Evolutionary conservation across 2,113 vertebrate species (phyloP).

Genomic region (Saccopteryx bilineata): DNA sequence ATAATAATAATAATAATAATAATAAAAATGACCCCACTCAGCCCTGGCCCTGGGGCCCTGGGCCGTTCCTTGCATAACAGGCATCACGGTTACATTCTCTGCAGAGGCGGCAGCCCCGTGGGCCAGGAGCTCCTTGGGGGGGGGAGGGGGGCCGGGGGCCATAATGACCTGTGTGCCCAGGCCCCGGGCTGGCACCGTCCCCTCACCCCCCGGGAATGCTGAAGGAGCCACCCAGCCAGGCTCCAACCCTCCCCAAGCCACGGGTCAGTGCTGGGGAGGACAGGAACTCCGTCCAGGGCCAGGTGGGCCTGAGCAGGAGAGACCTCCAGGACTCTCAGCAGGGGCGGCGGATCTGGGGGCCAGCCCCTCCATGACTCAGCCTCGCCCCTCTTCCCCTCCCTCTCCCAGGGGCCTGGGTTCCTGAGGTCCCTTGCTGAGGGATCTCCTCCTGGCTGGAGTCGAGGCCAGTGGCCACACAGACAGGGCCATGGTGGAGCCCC

Average conservation of each 20-base stretch:
- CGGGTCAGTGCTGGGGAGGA: not conserved
- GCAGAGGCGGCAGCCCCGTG: not conserved
- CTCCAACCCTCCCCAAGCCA: not conserved
- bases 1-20: not conserved
- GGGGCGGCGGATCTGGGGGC: not conserved
- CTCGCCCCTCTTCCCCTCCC: too few relatives aligned
- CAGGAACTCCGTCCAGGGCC: not conserved
- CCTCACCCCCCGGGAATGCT: accelerated
- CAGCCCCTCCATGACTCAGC: not conserved
- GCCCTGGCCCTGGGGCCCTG: slow-evolving; percentile 22
- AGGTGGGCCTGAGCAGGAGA: not conserved
- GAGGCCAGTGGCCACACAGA: too few relatives aligned
- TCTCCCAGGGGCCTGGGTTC: not conserved
- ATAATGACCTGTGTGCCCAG: accelerated
- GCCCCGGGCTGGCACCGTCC: not conserved
- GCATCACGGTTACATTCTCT: not conserved
- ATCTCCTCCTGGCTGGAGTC: not conserved
- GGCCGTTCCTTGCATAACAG: not conserved
- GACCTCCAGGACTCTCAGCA: not conserved
- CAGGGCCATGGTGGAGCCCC: not conserved
- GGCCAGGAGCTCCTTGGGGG: not conserved
- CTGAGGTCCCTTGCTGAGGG: accelerated
- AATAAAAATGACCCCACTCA: slow-evolving; percentile 40
- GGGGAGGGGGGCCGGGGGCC: not conserved
- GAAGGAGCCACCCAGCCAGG: not conserved